These are phyloP conservation scores for Ptychadena robeensis DNA, from an alignment of 2,797 vertebrate species.

Conservation along the genomic window DNA sequence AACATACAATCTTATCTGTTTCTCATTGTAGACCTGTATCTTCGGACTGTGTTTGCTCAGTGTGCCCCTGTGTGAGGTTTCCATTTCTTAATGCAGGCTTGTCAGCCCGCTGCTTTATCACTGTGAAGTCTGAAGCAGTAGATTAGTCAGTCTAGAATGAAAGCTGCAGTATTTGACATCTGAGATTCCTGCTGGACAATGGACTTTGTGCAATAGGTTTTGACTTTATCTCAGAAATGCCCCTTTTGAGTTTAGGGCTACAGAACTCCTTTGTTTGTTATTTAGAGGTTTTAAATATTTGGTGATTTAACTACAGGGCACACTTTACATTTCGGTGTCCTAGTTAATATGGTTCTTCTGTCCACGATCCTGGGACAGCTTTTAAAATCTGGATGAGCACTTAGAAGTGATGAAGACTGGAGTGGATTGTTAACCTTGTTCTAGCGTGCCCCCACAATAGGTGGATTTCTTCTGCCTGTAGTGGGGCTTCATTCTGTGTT, in stretches of 20 bases:
- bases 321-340: not conserved
- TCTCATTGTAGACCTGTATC: conserved; percentile 39
- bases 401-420: not conserved
- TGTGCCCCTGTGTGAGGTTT: conserved; percentile 39
- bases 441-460: not conserved
- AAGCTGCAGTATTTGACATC: conserved; percentile 36
- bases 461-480: not conserved
- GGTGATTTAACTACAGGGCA: not conserved
- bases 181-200: conserved; percentile 28
- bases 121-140: conserved; percentile 54
- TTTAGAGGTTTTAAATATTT: conserved; percentile 26
- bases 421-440: conserved; percentile 1
- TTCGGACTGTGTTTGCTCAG: conserved; percentile 39
- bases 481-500: conserved; percentile 20
- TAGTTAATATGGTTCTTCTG: not conserved
- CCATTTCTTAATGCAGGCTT: conserved; percentile 44
- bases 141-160: conserved; percentile 31
- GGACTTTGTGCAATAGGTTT: conserved; percentile 32
- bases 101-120: conserved; percentile 20
- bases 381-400: not conserved
- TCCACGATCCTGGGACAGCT: not conserved
- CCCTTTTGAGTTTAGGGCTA: not conserved
- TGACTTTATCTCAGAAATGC: conserved; percentile 8
- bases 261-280: not conserved
- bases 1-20: conserved; percentile 22